These are phyloP conservation scores for Eupithecia tripunctaria DNA, from an alignment of 2,888 invertebrate genomes.

Conservation along the genomic window DNA sequence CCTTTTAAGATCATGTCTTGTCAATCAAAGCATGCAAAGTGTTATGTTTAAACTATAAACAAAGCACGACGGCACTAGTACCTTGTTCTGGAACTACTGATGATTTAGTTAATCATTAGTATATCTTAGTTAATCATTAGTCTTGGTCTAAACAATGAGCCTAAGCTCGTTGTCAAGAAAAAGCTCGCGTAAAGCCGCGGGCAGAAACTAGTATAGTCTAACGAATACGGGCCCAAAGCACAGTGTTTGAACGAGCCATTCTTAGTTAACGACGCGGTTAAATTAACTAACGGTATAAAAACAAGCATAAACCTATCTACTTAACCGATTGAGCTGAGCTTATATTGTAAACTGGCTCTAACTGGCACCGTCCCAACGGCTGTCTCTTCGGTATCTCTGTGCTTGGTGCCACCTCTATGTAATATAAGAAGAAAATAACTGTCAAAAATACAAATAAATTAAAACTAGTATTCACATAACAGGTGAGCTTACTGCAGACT, in stretches of 20 bases:
- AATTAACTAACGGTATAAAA: slow-evolving; percentile 36
- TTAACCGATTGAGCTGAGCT: slow-evolving; percentile 9
- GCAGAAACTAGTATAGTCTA: neutral
- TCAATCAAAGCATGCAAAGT: neutral
- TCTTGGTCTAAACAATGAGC: no score
- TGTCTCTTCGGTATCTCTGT: neutral
- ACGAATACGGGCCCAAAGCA: slow-evolving; percentile 3
- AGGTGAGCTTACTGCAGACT: no score
- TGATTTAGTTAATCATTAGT: no score
- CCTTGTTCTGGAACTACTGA: no score
- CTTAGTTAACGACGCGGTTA: slow-evolving; percentile 29
- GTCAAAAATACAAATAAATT: no score
- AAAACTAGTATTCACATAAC: no score
- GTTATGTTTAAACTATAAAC: no score
- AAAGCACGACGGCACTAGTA: no score
- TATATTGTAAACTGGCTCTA: neutral
- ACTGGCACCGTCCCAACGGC: neutral
- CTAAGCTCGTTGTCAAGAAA: neutral
- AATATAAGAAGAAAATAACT: no score
- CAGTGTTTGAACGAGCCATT: slow-evolving; percentile 24
- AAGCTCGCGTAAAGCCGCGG: neutral
- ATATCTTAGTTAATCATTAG: no score
- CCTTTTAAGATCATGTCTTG: neutral
- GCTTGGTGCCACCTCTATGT: no score
- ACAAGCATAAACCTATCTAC: slow-evolving; percentile 27